Evolutionary conservation across 2,113 vertebrate species (phyloP), one percentile per base, ranked within the genome.

Genomic region (Ochotona princeps): DNA sequence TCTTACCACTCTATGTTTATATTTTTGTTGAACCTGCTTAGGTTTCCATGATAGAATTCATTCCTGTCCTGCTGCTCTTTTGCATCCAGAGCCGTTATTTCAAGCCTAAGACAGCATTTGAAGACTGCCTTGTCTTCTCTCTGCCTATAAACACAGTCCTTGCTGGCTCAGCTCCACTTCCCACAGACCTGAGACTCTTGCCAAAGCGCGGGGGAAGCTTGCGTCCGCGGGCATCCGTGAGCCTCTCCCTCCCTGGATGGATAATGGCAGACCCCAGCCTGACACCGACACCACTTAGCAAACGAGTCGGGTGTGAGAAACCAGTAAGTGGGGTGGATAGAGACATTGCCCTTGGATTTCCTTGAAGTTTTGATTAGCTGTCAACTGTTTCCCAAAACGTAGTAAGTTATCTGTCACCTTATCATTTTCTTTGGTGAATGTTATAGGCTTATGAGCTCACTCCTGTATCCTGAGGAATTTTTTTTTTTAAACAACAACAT

Each of bases 361-460:
- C 65, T 83, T 30, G n/a, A 73, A 90, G 92, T 90, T 83, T 92
- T 93, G 88, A 92, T 94, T 87, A 84, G 51, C 88, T 90, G 93
- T 90, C 96, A 88, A 75, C 84, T 70, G 70, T 51, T 92, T 66
- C 78, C 86, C 87, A 54, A 49, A 90, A 95, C 73, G 69, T 44
- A 88, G 28, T 66, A 63, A 32, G 47, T 74, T 79, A 88, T 75
- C 69, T 66, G 78, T n/a, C 74, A 93, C 23, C 28, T 93, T 88
- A 84, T 72, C 73, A 32, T 87, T 63, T 92, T 18, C 38, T 80
- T 80, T 10, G 82, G 75, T 65, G 90, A 92, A 75, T 66, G 66
- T 90, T 92, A 75, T 91, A 75, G 85, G 47, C 73, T 94, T 85
- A 87, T n/a, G 67, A 75, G 65, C 79, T 75, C 28, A 23, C n/a